Base-by-base conservation (phyloP, 2,797 vertebrate genomes). In the Falco berigora region DNA sequence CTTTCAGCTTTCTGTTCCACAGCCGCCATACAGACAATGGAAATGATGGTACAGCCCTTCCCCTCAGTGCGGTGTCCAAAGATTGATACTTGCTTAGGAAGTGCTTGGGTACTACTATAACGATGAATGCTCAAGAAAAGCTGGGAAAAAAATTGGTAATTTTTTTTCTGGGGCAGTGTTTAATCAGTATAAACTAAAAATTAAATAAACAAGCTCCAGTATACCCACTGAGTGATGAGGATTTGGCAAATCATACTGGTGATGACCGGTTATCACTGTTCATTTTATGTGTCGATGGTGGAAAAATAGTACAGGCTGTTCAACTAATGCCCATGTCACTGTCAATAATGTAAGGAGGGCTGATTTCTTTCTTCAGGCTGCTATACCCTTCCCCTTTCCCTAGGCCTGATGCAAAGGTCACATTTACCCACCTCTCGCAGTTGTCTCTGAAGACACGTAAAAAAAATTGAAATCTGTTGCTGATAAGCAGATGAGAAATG, bases 11-110 rank as follows among this genome's bases (percentile, higher is more conserved):
- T 82, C 38, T 67, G 25, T 79, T 88, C 32, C 18, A 24, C 16
- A 66, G 34, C 10, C 13, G 12, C 28, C 0, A 0, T 30, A 6
- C 20, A 58, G 36, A 50, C 23, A 47, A 8, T 8, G 4, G 36
- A 79, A 88, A 44, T 3, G 7, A 28, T 18, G 24, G 67, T 46
- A 50, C 5, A 14, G 4, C 16, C 27, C 55, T 24, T 75, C 69
- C 20, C 19, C 14, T 11, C 83, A 27, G 4, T 44, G 23, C 11
- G 30, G 4, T 10, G 10, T 50, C 44, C 0, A 0, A 64, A 79
- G 34, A 56, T 66, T 68, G 53, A 56, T 66, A 50, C 19, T n/a
- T 56, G 46, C 21, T 66, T 59, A 46, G 30, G n/a, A 82, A 2
- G 1, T 46, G 5, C 34, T 76, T 73, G 34, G 20, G 1, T 73